Conservation (phyloP, 2,113 vertebrate species). For the Sterna hirundo region DNA sequence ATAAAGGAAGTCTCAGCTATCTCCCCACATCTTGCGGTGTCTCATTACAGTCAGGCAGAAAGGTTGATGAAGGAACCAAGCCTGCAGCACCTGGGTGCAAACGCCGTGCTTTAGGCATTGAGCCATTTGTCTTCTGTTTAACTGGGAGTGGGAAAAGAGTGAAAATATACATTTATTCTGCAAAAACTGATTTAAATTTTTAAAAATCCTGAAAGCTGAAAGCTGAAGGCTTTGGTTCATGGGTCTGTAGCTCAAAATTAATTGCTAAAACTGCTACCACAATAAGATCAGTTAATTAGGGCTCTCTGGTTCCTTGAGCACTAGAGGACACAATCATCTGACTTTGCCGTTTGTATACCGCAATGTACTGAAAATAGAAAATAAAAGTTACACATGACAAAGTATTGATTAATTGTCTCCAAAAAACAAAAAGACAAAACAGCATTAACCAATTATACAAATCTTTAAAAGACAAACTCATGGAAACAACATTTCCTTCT, state of each 20-base stretch:
- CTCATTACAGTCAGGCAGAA: neutral
- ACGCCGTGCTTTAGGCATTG: neutral
- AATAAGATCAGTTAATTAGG: slow-evolving; percentile 60
- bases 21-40: neutral
- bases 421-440: slow-evolving; percentile 56
- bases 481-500: slow-evolving; percentile 47
- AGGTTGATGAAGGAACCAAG: neutral
- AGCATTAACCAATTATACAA: slow-evolving; percentile 46
- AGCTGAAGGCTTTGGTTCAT: slow-evolving; percentile 18
- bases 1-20: neutral
- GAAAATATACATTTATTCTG: slow-evolving; percentile 47
- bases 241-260: slow-evolving; percentile 50
- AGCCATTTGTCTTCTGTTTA: neutral
- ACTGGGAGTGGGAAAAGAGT: neutral
- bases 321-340: slow-evolving; percentile 26
- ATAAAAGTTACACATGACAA: slow-evolving; percentile 58
- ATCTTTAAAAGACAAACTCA: slow-evolving; percentile 20
- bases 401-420: slow-evolving; percentile 58
- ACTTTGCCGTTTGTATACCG: slow-evolving; percentile 11
- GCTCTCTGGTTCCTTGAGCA: slow-evolving; percentile 36
- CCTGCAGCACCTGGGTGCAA: neutral
- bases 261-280: slow-evolving; percentile 60
- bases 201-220: slow-evolving; percentile 49
- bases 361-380: slow-evolving; percentile 54
- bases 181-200: slow-evolving; percentile 51